A percentile compares a stretch with the other conserved stretches of the same genome.
These are phyloP conservation scores for Zoanthus solanderi DNA, from an alignment of 92 coral and sea anemone species.

Conservation along the genomic window DNA sequence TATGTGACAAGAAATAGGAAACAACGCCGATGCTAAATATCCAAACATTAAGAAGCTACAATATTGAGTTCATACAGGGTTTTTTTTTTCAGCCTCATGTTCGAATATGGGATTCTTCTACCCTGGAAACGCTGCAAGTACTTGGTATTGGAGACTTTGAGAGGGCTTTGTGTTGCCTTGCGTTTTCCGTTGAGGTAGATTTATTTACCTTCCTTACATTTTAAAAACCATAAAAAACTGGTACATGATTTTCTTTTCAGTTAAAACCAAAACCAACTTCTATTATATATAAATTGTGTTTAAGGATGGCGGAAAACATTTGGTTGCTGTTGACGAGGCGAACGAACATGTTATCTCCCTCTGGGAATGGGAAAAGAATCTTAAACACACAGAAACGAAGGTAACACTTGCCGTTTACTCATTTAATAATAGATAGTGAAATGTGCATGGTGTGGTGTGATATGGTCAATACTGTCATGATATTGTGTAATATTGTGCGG, in stretches of 20 bases:
- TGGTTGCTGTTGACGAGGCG: constrained; percentile 79
- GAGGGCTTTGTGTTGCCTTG: constrained; percentile 75
- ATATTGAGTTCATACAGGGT: neutral
- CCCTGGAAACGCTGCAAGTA: constrained; percentile 77
- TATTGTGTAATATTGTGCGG: too few species aligned
- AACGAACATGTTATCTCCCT: constrained; percentile 79
- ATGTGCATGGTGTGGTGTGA: neutral
- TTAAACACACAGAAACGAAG: constrained; percentile 73
- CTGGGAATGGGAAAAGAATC: constrained; percentile 86
- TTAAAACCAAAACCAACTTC: neutral
- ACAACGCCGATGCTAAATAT: too few species aligned
- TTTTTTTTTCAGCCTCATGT: constrained; percentile 72
- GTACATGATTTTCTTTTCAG: neutral
- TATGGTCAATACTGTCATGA: too few species aligned
- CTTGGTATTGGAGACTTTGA: constrained; percentile 82
- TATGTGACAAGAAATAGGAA: too few species aligned
- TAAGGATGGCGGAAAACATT: constrained; percentile 76
- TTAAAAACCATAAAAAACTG: neutral
- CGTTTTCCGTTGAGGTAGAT: constrained; percentile 77
- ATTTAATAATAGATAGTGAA: neutral
- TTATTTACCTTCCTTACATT: neutral
- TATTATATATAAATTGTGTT: neutral
- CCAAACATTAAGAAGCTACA: too few species aligned
- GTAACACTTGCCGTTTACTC: constrained; percentile 10
- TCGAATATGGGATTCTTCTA: constrained; percentile 73